phyloP scores from a whole-genome alignment of 1,140 invertebrate species.

The Drosophila trapezifrons region DNA sequence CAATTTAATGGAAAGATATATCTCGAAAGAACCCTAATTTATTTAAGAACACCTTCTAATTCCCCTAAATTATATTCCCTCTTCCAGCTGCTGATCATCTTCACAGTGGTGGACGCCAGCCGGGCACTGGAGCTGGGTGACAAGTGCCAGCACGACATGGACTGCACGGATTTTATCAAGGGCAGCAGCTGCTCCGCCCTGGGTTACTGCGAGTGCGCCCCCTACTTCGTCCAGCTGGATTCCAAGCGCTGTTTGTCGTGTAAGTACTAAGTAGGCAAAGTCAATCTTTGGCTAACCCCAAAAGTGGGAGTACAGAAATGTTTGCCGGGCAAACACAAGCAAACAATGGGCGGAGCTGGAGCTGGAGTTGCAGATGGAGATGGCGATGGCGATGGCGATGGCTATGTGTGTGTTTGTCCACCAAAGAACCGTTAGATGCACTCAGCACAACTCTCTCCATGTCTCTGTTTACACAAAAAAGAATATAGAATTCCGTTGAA shows the following conservation, averaged over 20 bases:
- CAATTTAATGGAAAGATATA: neutral
- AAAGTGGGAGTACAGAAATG: slow-evolving; percentile 47
- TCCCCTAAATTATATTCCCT: too few relatives aligned
- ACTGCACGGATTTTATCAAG: slow-evolving; percentile 84
- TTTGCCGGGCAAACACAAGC: slow-evolving; percentile 49
- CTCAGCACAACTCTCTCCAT: slow-evolving; percentile 17
- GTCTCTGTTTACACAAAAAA: slow-evolving; percentile 26
- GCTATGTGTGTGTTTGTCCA: slow-evolving; percentile 43
- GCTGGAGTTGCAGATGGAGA: slow-evolving; percentile 1
- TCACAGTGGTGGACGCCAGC: slow-evolving; percentile 54
- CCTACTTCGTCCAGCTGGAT: slow-evolving; percentile 88
- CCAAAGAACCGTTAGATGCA: slow-evolving; percentile 54
- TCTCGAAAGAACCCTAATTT: neutral
- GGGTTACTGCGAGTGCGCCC: slow-evolving; percentile 88
- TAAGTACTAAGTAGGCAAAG: slow-evolving; percentile 87
- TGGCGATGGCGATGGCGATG: neutral
- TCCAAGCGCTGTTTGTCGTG: slow-evolving; percentile 88
- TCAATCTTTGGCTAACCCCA: slow-evolving; percentile 74
- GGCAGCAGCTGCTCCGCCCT: slow-evolving; percentile 79
- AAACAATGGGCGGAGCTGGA: slow-evolving; percentile 48
- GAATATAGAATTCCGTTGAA: slow-evolving; percentile 17
- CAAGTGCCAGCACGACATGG: slow-evolving; percentile 84
- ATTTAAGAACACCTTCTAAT: neutral
- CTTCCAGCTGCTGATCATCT: slow-evolving; percentile 56
- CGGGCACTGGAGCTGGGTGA: slow-evolving; percentile 66